These are phyloP conservation scores for Rhopalosiphum nymphaeae DNA, from an alignment of 2,888 invertebrate species.

Conservation along the genomic window DNA sequence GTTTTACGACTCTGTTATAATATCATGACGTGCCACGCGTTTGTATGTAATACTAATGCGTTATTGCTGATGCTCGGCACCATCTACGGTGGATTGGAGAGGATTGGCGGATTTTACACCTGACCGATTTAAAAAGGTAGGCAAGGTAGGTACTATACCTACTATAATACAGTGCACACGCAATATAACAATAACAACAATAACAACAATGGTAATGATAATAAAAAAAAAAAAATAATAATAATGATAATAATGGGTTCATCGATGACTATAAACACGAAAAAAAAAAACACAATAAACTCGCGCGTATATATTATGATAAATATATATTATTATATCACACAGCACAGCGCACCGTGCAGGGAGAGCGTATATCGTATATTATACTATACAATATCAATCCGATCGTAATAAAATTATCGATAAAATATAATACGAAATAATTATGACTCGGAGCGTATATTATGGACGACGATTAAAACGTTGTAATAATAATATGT, in stretches of 20 bases:
- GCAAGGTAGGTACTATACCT: neutral
- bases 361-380: neutral
- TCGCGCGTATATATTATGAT: neutral
- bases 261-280: constrained; percentile 2
- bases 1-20: neutral
- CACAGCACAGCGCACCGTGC: neutral
- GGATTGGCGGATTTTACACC: constrained; percentile 12
- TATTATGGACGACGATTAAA: neutral
- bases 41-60: neutral
- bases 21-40: neutral
- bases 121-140: constrained; percentile 1
- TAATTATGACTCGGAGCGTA: neutral
- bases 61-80: neutral
- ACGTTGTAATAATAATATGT: neutral
- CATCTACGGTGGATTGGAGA: neutral
- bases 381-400: neutral
- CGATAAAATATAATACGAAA: constrained; percentile 1
- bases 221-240: neutral
- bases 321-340: neutral
- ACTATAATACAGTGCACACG: neutral
- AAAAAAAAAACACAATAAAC: constrained; percentile 6
- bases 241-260: neutral
- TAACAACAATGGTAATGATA: neutral
- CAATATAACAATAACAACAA: constrained; percentile 5
- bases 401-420: neutral